phyloP scores from a whole-genome alignment of 2,113 vertebrate genomes.

The Muntiacus reevesi region DNA sequence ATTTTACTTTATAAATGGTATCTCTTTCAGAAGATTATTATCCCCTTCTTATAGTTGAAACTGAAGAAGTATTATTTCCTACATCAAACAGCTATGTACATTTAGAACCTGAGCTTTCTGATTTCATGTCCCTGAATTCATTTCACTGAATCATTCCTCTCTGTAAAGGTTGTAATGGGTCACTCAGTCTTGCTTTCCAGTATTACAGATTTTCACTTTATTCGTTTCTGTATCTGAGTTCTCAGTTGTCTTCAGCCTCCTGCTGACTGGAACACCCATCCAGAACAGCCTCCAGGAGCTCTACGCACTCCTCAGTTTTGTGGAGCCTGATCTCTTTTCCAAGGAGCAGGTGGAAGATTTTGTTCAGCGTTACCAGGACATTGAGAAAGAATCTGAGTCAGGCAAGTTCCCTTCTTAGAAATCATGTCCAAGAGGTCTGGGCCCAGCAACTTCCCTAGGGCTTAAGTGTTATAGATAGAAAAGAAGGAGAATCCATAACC shows the following conservation, averaged over 20 bases:
- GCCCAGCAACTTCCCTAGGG: not conserved
- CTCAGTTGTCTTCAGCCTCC: conserved; percentile 85
- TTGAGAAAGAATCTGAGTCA: conserved; percentile 82
- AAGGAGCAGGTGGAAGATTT: conserved; percentile 83
- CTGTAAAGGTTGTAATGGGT: not conserved
- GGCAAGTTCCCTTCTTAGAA: conserved; percentile 77
- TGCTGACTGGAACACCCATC: conserved; percentile 94
- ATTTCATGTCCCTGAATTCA: not conserved
- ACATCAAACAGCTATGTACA: not conserved
- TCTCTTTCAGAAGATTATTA: not conserved
- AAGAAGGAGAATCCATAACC: not conserved
- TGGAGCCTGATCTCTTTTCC: conserved; percentile 88
- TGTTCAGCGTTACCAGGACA: conserved; percentile 79
- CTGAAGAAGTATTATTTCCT: not conserved
- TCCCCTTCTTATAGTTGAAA: not conserved
- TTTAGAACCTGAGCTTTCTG: not conserved
- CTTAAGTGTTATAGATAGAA: not conserved
- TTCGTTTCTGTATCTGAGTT: conserved; percentile 81
- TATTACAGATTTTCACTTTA: not conserved
- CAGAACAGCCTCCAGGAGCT: conserved; percentile 95
- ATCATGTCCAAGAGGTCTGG: not conserved
- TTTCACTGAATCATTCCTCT: not conserved
- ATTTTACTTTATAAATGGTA: not conserved
- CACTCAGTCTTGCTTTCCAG: not conserved
- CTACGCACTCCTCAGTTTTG: conserved; percentile 91